Base-by-base conservation (phyloP, 2,797 vertebrate genomes). In the Enoplosus armatus region DNA sequence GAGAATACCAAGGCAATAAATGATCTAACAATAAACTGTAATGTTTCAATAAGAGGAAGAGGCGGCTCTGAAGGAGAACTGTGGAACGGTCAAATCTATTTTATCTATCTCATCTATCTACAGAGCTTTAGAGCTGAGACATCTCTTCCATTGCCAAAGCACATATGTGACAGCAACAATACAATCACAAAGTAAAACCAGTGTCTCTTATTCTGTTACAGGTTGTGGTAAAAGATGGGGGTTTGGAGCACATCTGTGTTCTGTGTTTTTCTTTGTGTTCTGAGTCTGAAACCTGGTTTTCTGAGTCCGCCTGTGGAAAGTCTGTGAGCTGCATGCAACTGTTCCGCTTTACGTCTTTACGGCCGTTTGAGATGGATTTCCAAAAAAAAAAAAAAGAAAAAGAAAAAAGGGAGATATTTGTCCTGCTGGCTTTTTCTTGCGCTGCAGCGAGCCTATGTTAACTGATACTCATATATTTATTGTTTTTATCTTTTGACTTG, bases 1-100 rank as follows among this genome's bases (percentile, higher is more conserved):
- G 8, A 64, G 27, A 85, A 73, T 16, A 81, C 24, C 14, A 43
- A 82, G 58, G 85, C 90, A 90, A 91, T 92, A 90, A 91, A 70
- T 62, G 10, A 73, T 62, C 4, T 29, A 65, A 83, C 77, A 89
- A 86, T 87, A 82, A 77, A 50, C 62, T 58, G 1, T 7, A 55
- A 72, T 8, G 8, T 70, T 78, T 75, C 48, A 83, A 80, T 82
- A 83, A 64, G 26, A 72, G 29, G 56, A 71, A 53, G 29, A 80
- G 47, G 29, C 50, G n/a, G 0, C 33, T 61, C 15, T 61, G 48
- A 68, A 47, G 22, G 55, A 31, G 27, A 72, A 15, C 64, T 45
- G 41, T 53, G 50, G 11, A 51, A 51, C 16, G 39, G 3, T 79
- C 43, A 31, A 27, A 70, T 47, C 27, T 54, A 47, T 64, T 20